Percentiles rank a stretch among this genome's conserved stretches.
Conservation (phyloP, 2,888 invertebrate genomes). For the Chymomyza amoena region DNA sequence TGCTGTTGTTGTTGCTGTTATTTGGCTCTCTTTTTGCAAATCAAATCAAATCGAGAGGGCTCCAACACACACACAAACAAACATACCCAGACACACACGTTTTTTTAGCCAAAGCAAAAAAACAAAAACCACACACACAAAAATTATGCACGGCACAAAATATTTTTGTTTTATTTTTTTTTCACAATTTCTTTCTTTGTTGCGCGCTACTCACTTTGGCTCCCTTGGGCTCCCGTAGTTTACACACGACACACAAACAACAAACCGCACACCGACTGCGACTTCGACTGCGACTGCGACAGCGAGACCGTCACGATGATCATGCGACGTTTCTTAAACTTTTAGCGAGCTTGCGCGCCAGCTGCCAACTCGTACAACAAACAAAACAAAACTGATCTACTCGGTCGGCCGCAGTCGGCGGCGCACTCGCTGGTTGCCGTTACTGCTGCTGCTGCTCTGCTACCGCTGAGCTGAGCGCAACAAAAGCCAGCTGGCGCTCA, state of each 20-base stretch:
- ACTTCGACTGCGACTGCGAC: slow-evolving; percentile 21
- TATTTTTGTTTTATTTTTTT: not conserved
- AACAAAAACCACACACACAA: not conserved
- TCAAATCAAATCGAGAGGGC: not conserved
- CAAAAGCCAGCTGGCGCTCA: not conserved
- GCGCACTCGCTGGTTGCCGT: slow-evolving; percentile 43
- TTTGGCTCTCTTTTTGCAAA: slow-evolving; percentile 18
- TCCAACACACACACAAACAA: slow-evolving; percentile 19
- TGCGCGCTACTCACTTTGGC: not conserved
- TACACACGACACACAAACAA: slow-evolving; percentile 15
- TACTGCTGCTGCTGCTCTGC: slow-evolving; percentile 8
- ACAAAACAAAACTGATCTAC: slow-evolving; percentile 37
- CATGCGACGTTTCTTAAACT: slow-evolving; percentile 6
- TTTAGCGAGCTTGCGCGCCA: slow-evolving; percentile 1
- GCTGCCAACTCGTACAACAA: slow-evolving; percentile 1
- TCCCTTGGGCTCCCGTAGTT: slow-evolving; percentile 11
- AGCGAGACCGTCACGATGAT: slow-evolving; percentile 7
- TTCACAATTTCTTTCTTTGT: slow-evolving; percentile 16
- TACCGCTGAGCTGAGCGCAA: slow-evolving; percentile 3
- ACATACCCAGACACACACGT: slow-evolving; percentile 18
- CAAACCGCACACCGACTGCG: not conserved
- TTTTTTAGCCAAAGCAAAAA: not conserved
- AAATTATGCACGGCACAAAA: not conserved
- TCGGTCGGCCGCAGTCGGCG: slow-evolving; percentile 50
- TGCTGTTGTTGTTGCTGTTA: not conserved